A percentile compares a stretch with the other conserved stretches of the same genome.
Conservation (phyloP, 2,797 vertebrate species). For the Enteromius afrohamiltoni region DNA sequence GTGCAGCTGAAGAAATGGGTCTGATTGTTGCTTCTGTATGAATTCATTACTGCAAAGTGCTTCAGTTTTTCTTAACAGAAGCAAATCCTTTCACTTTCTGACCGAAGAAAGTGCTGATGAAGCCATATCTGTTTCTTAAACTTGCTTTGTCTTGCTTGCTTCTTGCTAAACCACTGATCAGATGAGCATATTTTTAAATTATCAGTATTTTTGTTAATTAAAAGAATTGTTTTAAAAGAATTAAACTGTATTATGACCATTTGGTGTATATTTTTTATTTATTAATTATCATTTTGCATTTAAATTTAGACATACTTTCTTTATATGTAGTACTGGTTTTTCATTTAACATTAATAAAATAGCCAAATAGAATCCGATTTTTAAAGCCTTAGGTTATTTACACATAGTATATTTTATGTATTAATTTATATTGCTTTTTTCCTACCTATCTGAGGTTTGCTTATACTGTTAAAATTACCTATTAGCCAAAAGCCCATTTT, state of each 20-base stretch:
- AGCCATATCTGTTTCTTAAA: slow-evolving; percentile 36
- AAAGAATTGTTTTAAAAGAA: neutral
- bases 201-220: slow-evolving; percentile 29
- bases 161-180: slow-evolving; percentile 18
- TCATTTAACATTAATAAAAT: neutral
- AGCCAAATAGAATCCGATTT: neutral
- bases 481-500: too few species aligned
- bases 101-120: neutral
- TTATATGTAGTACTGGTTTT: neutral
- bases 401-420: too few species aligned
- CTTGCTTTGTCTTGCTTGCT: neutral
- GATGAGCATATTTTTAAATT: neutral
- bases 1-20: neutral
- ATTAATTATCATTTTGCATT: neutral
- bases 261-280: neutral
- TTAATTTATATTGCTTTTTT: too few species aligned
- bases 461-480: too few species aligned
- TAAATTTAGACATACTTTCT: neutral
- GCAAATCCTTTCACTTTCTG: neutral
- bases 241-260: neutral
- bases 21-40: neutral
- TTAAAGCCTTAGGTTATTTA: neutral
- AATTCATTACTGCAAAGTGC: slow-evolving; percentile 4
- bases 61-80: slow-evolving; percentile 22
- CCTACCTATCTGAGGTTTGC: too few species aligned